These are phyloP conservation scores for Andrena cerasifolii DNA, from an alignment of 1,140 invertebrate genomes.

Conservation along the genomic window DNA sequence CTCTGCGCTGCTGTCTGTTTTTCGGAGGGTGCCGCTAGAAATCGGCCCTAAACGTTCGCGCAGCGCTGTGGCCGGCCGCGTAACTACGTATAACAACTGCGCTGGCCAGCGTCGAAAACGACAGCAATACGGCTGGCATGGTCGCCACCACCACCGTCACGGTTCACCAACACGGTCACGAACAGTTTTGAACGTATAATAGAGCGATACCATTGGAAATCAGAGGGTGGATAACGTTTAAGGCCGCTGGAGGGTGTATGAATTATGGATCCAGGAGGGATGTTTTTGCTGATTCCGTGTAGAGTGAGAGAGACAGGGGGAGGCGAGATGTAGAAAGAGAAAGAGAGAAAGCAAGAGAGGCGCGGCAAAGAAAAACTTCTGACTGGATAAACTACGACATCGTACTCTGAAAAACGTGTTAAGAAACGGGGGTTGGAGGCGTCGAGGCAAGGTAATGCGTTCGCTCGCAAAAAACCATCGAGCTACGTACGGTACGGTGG, in stretches of 20 bases:
- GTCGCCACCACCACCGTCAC: background rate
- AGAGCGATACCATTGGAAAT: conserved; percentile 70
- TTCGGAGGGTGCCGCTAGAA: conserved; percentile 9
- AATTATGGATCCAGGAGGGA: conserved; percentile 68
- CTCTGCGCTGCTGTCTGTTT: too few species aligned
- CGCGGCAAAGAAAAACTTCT: conserved; percentile 44
- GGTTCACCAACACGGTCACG: conserved; percentile 7
- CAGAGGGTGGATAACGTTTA: conserved; percentile 64
- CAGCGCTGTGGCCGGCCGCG: background rate
- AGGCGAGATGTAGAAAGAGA: too few species aligned
- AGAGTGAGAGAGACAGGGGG: conserved; percentile 36
- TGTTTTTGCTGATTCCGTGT: conserved; percentile 70
- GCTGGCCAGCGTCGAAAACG: background rate
- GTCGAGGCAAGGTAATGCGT: conserved; percentile 29
- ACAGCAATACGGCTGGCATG: background rate
- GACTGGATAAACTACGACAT: conserved; percentile 56
- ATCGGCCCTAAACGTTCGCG: conserved; percentile 13
- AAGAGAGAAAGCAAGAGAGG: too few species aligned
- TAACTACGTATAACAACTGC: conserved; percentile 13
- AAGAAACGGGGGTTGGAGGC: conserved; percentile 11
- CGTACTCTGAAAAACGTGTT: conserved; percentile 50
- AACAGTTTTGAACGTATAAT: conserved; percentile 61
- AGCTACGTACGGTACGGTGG: background rate
- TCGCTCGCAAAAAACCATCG: conserved; percentile 26
- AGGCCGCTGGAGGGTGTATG: conserved; percentile 70